phyloP scores from a whole-genome alignment of 2,888 invertebrate genomes.

The Clusia tigrina region DNA sequence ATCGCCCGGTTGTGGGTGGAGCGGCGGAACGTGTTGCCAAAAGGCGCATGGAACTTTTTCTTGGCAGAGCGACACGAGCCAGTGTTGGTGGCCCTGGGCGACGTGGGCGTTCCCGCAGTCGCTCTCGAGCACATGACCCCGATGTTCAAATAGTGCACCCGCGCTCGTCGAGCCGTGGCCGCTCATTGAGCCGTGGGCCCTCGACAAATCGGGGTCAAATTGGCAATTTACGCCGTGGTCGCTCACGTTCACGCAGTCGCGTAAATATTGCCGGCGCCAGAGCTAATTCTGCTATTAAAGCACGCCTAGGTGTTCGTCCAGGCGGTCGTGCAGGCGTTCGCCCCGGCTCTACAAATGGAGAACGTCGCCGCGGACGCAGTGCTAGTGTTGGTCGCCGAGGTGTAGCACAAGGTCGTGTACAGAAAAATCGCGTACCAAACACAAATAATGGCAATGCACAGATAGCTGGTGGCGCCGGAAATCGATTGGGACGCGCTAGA shows the following conservation, averaged over 20 bases:
- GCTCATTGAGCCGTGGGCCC: constrained; percentile 37
- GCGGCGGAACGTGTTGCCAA: constrained; percentile 52
- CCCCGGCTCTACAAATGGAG: constrained; percentile 33
- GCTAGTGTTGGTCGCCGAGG: constrained; percentile 43
- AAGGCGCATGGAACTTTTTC: constrained; percentile 41
- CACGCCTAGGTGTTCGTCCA: constrained; percentile 55
- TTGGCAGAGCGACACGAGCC: too few relatives aligned
- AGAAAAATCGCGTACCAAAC: constrained; percentile 49
- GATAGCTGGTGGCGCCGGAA: constrained; percentile 40
- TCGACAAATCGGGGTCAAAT: constrained; percentile 30
- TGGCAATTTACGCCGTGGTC: constrained; percentile 33
- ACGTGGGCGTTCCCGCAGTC: constrained; percentile 50
- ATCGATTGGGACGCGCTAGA: constrained; percentile 44
- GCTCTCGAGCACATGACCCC: constrained; percentile 37
- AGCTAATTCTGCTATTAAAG: constrained; percentile 48
- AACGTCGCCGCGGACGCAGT: constrained; percentile 38
- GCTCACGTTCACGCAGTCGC: constrained; percentile 38
- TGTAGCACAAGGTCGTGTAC: constrained; percentile 53
- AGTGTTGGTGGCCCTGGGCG: constrained; percentile 26
- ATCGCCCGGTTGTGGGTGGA: constrained; percentile 48
- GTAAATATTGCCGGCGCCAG: constrained; percentile 9
- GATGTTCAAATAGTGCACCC: constrained; percentile 20
- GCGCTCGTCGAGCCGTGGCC: constrained; percentile 23
- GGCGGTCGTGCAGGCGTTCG: constrained; percentile 32
- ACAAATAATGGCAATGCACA: constrained; percentile 28